Evolutionary conservation across 2,888 invertebrate species (phyloP), one percentile per base, ranked within the genome.

Genomic region (Nemoura dubitans): DNA sequence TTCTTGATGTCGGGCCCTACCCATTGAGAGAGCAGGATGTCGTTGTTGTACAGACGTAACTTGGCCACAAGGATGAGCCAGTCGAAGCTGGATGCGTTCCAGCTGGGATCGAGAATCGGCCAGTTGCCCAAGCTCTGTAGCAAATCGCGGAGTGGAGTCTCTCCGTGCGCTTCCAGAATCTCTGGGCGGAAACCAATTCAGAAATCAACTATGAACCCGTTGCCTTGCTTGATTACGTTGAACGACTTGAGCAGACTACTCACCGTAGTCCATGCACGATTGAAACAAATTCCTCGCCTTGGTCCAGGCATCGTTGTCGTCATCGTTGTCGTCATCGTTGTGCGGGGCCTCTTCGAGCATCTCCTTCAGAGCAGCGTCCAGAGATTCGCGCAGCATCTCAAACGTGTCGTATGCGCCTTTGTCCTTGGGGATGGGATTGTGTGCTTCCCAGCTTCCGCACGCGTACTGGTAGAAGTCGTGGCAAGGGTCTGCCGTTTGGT

Each of bases 1-100:
- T 98, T 97, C 91, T 97, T 97, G 87, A 98, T 97, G 91, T 99
- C 98, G 0, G 98, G 97, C 16, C 97, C 97, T 77, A 98, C 97
- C 96, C 96, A 97, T 90, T 97, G 95, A 0, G 97, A 95, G 89
- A 98, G 94, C 0, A 98, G 92, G 87, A 97, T 95, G 88, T 97
- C 97, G 90, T 97, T 97, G 91, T 98, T 98, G 90, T 95, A 96
- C 42, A 96, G 92, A 86, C 97, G 93, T 25, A 97, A 90, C 88
- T 94, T 94, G 0, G 96, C 97, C 90, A 96, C 94, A 87, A 96
- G 92, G 90, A 93, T 94, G 80, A 96, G 92, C 94, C 96, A 95
- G 90, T 96, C 94, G 89, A 96, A 97, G 28, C 93, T 91, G 0
- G 91, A 91, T 6, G 92, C 90, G 86, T 94, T 93, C 97, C 97